A percentile compares a stretch with the other conserved stretches of the same genome.
These are phyloP conservation scores for Falco concolor DNA, from an alignment of 2,797 vertebrate genomes.

Conservation along the genomic window DNA sequence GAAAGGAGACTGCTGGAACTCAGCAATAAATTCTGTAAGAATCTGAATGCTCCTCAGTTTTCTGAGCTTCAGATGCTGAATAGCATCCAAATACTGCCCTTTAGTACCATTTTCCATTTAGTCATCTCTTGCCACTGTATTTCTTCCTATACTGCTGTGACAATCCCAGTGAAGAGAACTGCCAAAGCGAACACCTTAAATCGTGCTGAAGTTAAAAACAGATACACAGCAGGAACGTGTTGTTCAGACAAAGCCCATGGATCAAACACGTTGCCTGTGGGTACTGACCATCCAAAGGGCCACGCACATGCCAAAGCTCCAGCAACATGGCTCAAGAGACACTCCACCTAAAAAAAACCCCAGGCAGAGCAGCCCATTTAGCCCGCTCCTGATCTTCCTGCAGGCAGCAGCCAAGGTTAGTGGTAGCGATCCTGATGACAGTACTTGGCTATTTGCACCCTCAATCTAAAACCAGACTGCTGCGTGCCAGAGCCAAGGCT, in stretches of 20 bases:
- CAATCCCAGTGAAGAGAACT: not conserved
- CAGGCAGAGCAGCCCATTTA: not conserved
- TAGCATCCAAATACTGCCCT: not conserved
- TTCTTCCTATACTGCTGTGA: not conserved
- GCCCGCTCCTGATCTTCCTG: not conserved
- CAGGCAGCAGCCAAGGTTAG: not conserved
- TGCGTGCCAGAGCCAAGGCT: not conserved
- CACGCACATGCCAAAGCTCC: fast-evolving
- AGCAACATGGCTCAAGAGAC: fast-evolving
- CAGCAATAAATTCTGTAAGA: not conserved
- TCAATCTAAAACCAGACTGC: not conserved
- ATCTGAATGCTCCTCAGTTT: not conserved
- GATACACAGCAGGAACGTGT: fast-evolving
- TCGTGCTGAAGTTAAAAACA: not conserved
- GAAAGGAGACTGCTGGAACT: not conserved
- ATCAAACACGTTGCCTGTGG: not conserved
- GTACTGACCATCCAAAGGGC: not conserved
- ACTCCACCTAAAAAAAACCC: not conserved
- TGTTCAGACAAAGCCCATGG: not conserved
- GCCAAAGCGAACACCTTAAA: not conserved
- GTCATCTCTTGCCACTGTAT: not conserved
- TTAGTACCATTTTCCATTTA: not conserved
- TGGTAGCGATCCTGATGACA: not conserved
- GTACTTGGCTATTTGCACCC: fast-evolving
- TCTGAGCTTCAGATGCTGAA: not conserved